Percentiles rank a stretch among this genome's conserved stretches.
phyloP scores from a whole-genome alignment of 2,113 vertebrate species.

The Dissostichus mawsoni region DNA sequence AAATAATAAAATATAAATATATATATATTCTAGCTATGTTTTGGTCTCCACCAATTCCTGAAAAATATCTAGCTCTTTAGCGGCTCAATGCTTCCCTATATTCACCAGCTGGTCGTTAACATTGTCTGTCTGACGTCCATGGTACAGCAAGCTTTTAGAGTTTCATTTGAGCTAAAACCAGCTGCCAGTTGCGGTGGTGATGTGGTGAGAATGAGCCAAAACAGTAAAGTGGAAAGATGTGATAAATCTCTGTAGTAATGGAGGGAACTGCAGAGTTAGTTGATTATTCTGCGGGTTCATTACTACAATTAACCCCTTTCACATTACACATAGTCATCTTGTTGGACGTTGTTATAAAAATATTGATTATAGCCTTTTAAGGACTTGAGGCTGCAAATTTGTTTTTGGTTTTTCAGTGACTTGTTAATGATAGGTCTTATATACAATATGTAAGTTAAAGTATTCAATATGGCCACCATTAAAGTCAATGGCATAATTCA shows the following conservation, averaged over 20 bases:
- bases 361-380: neutral
- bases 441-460: neutral
- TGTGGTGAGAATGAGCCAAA: neutral
- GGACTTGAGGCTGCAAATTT: neutral
- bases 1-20: too few species aligned
- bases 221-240: neutral
- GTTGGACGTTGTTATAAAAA: neutral
- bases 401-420: neutral
- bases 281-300: neutral
- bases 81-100: neutral
- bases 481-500: neutral
- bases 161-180: neutral
- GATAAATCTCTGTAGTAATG: neutral
- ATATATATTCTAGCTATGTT: neutral
- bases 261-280: neutral
- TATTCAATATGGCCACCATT: neutral
- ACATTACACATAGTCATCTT: neutral
- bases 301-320: neutral
- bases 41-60: neutral
- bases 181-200: neutral
- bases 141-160: constrained; percentile 1
- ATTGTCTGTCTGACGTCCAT: neutral
- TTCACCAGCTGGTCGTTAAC: neutral
- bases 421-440: neutral
- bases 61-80: neutral